Evolutionary conservation across 2,888 invertebrate species (phyloP), one percentile per base, ranked within the genome.

Genomic region (Synanthedon tipuliformis): DNA sequence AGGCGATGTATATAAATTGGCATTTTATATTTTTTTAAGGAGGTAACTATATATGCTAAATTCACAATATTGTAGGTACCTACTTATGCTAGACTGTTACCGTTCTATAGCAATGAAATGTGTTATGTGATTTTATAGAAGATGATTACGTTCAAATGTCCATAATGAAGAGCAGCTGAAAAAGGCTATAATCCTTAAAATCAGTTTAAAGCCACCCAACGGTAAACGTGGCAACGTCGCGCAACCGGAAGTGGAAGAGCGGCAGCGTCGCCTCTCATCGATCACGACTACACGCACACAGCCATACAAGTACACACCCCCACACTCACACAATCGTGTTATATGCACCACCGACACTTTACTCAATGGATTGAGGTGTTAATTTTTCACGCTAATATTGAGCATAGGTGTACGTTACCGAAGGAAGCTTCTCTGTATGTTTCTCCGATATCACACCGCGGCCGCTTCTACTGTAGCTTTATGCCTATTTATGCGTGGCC

Each of bases 171-270:
- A 13, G 45, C 3, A 45, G 45, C 45, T 64, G 62, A 63, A 63
- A 61, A 62, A 66, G 67, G 66, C 60, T 69, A 65, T 71, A 73
- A 73, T 71, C 71, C 68, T 51, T 52, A 60, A 63, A 65, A 66
- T 65, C 63, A 69, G 70, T 69, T 66, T 56, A 54, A 67, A 71
- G 67, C 66, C 66, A 70, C 71, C 72, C 72, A 65, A 64, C 58
- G 61, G 58, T 64, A 70, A 52, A 50, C 65, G 69, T 68, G 81
- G 79, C 83, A 82, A 76, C 83, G 69, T 65, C 70, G 73, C 73
- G 80, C 89, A 90, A 80, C 89, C 91, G 91, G 91, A 91, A 91
- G 84, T 81, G 89, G 84, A 88, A 88, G 88, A 88, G 89, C 90
- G 89, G 91, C 90, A 89, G 91, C 91, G 78, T 83, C 84, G 86